These are phyloP conservation scores for Brachyptera risi DNA, from an alignment of 2,888 invertebrate genomes.

Conservation along the genomic window DNA sequence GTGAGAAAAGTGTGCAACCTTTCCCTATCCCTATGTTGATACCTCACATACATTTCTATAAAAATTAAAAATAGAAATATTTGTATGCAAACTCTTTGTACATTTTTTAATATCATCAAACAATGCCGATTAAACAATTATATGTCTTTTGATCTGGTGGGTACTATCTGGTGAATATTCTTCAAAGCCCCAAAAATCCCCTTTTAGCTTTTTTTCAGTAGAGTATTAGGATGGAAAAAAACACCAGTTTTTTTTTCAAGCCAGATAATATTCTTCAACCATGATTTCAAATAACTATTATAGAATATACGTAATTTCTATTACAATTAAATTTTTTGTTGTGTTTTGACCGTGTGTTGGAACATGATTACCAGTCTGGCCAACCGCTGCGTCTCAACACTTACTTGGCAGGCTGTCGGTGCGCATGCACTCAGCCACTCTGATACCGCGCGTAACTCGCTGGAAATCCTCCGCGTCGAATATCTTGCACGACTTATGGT, in stretches of 20 bases:
- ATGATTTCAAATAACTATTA: too few relatives aligned
- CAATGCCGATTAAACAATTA: not conserved
- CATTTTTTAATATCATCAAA: not conserved
- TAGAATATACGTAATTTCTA: not conserved
- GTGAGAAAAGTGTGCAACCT: too few relatives aligned
- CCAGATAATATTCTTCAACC: too few relatives aligned
- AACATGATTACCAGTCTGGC: not conserved
- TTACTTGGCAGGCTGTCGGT: constrained; percentile 35
- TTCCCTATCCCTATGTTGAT: too few relatives aligned
- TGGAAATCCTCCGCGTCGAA: constrained; percentile 52
- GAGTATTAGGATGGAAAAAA: too few relatives aligned
- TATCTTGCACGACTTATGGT: constrained; percentile 45
- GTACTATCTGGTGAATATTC: too few relatives aligned
- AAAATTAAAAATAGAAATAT: not conserved
- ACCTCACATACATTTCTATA: not conserved
- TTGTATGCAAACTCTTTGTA: not conserved
- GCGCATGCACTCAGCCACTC: constrained; percentile 57
- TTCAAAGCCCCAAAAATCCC: too few relatives aligned
- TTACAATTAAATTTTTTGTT: not conserved
- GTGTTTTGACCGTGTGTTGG: not conserved
- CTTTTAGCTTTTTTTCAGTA: too few relatives aligned
- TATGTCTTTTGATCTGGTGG: not conserved
- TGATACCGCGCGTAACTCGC: constrained; percentile 51
- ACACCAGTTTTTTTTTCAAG: too few relatives aligned
- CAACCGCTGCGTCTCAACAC: not conserved